These are phyloP conservation scores for Mesitornis unicolor DNA, from an alignment of 2,113 vertebrate species.

Conservation along the genomic window DNA sequence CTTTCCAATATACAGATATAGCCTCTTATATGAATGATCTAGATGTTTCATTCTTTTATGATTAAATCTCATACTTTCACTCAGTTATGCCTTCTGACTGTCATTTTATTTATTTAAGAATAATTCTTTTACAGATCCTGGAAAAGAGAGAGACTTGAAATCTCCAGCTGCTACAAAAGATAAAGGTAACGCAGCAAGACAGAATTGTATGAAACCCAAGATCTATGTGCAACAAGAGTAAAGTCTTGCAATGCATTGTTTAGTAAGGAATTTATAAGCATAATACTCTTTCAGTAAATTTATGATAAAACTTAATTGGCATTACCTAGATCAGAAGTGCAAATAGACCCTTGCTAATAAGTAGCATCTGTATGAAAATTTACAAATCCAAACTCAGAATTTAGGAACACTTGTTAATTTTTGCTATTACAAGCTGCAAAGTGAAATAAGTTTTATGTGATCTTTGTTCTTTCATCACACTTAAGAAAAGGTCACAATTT, in stretches of 20 bases:
- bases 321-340: neutral
- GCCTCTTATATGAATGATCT: neutral
- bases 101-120: neutral
- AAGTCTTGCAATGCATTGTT: neutral
- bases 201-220: neutral
- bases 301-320: neutral
- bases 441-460: neutral
- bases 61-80: neutral
- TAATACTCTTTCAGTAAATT: neutral
- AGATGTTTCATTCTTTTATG: neutral
- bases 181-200: neutral
- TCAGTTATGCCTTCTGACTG: neutral
- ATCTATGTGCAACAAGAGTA: neutral
- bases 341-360: neutral
- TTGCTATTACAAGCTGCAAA: neutral
- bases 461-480: neutral
- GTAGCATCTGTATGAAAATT: neutral
- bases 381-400: neutral
- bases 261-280: neutral
- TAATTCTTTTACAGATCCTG: conserved; percentile 15
- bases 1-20: neutral
- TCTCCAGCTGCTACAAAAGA: neutral
- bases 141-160: conserved; percentile 35
- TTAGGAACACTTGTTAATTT: neutral
- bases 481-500: neutral